Percentiles rank a stretch among this genome's conserved stretches.
phyloP scores from a whole-genome alignment of 2,113 vertebrate species.

The Chloropsis hardwickii region DNA sequence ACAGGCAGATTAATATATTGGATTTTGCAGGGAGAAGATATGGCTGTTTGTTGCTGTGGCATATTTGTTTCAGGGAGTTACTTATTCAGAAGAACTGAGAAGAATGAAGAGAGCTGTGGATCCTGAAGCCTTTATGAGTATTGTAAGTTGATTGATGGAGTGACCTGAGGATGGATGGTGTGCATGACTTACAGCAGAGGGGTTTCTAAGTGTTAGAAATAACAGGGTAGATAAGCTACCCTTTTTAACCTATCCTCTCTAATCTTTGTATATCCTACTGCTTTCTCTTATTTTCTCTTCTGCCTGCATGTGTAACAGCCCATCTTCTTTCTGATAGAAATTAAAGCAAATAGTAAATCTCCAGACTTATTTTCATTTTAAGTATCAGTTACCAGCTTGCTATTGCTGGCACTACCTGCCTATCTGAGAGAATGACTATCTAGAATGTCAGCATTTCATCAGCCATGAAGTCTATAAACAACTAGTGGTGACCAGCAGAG shows the following conservation, averaged over 20 bases:
- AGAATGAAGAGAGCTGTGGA: not conserved
- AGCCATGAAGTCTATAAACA: not conserved
- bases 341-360: not conserved
- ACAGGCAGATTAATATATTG: not conserved
- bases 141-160: not conserved
- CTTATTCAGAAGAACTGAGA: not conserved
- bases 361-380: not conserved
- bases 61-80: not conserved
- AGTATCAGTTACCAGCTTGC: not conserved
- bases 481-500: not conserved
- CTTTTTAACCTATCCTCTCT: not conserved
- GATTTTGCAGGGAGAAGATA: slow-evolving; percentile 33
- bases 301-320: not conserved
- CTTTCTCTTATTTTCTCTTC: not conserved
- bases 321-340: not conserved
- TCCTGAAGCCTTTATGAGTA: slow-evolving; percentile 3
- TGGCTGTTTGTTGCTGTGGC: not conserved
- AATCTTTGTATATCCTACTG: not conserved
- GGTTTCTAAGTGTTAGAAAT: not conserved
- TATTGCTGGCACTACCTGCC: not conserved
- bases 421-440: not conserved
- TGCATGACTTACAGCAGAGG: not conserved
- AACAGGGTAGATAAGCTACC: not conserved
- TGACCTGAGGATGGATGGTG: not conserved
- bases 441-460: not conserved